Conservation (phyloP, 2,113 vertebrate genomes). For the Haplotaxodon microlepis region DNA sequence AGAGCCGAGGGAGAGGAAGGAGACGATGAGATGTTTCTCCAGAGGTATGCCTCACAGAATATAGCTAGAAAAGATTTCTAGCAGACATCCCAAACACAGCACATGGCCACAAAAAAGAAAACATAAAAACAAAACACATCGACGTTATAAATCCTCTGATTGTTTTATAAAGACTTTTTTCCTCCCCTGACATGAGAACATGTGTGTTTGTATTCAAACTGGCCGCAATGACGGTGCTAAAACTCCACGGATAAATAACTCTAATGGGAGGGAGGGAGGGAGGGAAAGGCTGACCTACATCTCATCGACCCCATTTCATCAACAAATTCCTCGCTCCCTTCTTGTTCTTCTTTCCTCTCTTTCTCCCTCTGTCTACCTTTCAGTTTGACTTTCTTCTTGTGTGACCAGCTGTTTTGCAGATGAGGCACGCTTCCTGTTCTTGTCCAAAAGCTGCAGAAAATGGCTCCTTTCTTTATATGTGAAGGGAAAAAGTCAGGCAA, state of each 20-base stretch:
- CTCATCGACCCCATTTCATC: background rate
- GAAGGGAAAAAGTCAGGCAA: background rate
- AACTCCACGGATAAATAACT: background rate
- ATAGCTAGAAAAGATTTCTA: background rate
- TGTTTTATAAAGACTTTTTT: background rate
- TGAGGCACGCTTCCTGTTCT: slow-evolving; percentile 11
- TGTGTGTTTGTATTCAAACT: slow-evolving; percentile 18
- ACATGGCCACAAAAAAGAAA: background rate
- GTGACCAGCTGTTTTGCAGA: slow-evolving; percentile 35
- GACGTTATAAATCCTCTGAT: background rate
- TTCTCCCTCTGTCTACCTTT: background rate
- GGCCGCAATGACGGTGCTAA: background rate
- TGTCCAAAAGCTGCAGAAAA: slow-evolving; percentile 1
- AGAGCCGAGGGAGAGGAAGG: slow-evolving; percentile 15
- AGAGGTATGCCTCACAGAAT: background rate
- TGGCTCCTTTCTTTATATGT: background rate
- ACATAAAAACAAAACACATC: background rate
- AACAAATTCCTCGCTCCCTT: background rate
- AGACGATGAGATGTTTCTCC: slow-evolving; percentile 4
- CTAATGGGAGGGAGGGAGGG: background rate
- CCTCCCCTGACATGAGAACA: background rate
- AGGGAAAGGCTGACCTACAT: slow-evolving; percentile 46
- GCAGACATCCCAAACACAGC: background rate
- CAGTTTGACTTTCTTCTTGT: background rate
- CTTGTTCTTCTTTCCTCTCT: background rate